A percentile compares a stretch with the other conserved stretches of the same genome.
Conservation (phyloP, 2,113 vertebrate species). For the Mastomys coucha region DNA sequence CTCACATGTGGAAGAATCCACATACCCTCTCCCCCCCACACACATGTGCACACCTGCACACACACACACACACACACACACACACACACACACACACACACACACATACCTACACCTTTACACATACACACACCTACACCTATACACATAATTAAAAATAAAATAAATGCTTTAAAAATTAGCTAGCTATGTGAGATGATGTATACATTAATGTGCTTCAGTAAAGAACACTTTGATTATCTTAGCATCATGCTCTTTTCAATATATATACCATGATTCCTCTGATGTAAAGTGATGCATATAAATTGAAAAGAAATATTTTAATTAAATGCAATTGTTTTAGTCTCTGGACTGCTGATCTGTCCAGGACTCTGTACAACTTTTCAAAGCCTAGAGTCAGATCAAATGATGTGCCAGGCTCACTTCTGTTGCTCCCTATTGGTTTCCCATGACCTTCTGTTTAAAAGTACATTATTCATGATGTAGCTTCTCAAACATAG, state of each 20-base stretch:
- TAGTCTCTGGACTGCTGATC: not conserved
- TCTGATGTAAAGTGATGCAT: not conserved
- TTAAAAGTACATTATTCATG: not conserved
- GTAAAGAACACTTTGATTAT: not conserved
- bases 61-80: not conserved
- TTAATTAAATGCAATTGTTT: not conserved
- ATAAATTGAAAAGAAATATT: conserved; percentile 3
- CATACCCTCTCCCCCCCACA: not conserved
- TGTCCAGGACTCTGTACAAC: not conserved
- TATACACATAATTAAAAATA: not conserved
- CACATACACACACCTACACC: not conserved
- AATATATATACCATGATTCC: not conserved
- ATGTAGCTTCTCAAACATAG: conserved; percentile 7
- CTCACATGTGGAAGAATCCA: not conserved
- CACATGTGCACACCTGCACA: not conserved
- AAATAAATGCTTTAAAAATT: not conserved
- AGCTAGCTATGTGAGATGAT: not conserved
- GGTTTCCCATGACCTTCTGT: not conserved
- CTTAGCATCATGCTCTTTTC: not conserved
- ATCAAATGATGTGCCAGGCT: not conserved
- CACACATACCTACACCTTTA: not conserved
- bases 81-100: not conserved
- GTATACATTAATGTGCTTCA: not conserved
- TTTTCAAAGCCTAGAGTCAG: conserved; percentile 20
- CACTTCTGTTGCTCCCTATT: not conserved